Base-by-base conservation (phyloP, 2,888 invertebrate genomes). In the Caenorhabditis zanzibari region DNA sequence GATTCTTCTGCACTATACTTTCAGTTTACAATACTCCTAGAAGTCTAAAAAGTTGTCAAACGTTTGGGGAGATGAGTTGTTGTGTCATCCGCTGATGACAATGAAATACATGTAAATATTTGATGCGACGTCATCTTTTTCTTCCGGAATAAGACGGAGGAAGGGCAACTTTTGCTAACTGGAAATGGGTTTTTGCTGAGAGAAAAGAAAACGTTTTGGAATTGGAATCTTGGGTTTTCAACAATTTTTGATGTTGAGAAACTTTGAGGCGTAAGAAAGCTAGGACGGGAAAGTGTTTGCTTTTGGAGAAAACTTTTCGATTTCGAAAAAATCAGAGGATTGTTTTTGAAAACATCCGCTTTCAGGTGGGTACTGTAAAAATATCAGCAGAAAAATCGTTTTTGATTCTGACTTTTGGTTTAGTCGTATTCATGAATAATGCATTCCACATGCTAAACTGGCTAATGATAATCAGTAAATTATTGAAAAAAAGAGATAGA, bases 161-260 rank as follows among this genome's bases (percentile, higher is more conserved):
- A 75, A 75, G 64, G 56, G 64, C 64, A 54, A 61, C 38, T 38
- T 10, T n/a, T n/a, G n/a, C 38, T 38, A 38, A 38, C 68, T 59
- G 61, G 47, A 77, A 76, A 77, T 77, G 77, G 71, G 69, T 63
- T 77, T 69, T 35, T 9, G n/a, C n/a, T n/a, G 66, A 41, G 41
- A 64, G 35, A 54, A 14, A 14, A 49, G 56, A 26, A 49, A 24
- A 54, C 12, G 38, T n/a, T 56, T 66, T 28, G 71, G 58, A 56
- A 76, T 47, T 41, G 56, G 56, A 56, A 66, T 32, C 47, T 12
- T 56, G 24, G 58, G 54, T 63, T 64, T 74, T 74, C 41, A 16
- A 74, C 19, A 5, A 14, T 14, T 41, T 68, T 19, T 22, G 12
- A 47, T n/a, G n/a, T 61, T 52, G 32, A 38, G 32, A 7, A 4